Evolutionary conservation across 1,140 invertebrate species (phyloP).

Genomic region (Ceratina australensis): DNA sequence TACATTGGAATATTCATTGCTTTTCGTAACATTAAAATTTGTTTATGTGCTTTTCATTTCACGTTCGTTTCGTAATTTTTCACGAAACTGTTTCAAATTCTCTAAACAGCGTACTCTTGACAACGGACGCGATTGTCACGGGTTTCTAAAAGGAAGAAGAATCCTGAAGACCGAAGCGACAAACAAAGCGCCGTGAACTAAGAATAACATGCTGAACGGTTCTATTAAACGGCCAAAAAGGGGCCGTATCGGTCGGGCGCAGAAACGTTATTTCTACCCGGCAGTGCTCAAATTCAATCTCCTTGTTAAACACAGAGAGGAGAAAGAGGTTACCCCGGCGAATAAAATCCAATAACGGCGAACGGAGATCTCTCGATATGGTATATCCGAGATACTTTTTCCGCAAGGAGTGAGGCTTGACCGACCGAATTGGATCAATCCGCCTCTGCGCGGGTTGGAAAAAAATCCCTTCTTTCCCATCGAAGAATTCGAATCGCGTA

Average conservation of each 20-base stretch:
- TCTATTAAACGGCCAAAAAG: background rate
- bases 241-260: background rate
- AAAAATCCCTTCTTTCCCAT: background rate
- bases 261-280: background rate
- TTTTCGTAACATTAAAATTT: too few relatives aligned
- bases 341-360: slow-evolving; percentile 58
- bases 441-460: slow-evolving; percentile 23
- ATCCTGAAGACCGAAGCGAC: background rate
- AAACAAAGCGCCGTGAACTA: background rate
- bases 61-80: too few relatives aligned
- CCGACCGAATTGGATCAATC: slow-evolving; percentile 35
- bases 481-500: slow-evolving; percentile 45
- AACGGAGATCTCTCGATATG: slow-evolving; percentile 29
- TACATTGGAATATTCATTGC: too few relatives aligned
- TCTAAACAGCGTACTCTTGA: too few relatives aligned
- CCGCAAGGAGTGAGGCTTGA: slow-evolving; percentile 6
- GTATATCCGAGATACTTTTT: slow-evolving; percentile 36
- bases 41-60: too few relatives aligned
- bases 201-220: background rate
- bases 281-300: slow-evolving; percentile 31
- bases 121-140: too few relatives aligned
- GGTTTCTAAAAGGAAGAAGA: too few relatives aligned
- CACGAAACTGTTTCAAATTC: too few relatives aligned
- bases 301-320: slow-evolving; percentile 9
- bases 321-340: background rate